Conservation (phyloP, 2,888 invertebrate genomes). For the Aplocera efformata region DNA sequence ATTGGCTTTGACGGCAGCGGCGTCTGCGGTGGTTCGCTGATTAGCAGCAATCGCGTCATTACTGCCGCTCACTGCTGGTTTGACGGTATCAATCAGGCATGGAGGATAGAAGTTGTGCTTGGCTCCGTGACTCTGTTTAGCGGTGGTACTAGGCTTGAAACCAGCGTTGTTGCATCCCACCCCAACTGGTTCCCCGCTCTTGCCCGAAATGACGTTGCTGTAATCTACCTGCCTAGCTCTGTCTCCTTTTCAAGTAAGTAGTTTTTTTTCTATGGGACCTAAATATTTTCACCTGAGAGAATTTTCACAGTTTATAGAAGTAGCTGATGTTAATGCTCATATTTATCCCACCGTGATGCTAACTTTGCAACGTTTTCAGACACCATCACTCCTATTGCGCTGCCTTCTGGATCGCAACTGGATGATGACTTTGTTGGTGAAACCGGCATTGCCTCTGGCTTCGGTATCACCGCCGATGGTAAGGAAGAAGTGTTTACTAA, state of each 20-base stretch:
- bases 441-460: slow-evolving; percentile 37
- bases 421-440: slow-evolving; percentile 31
- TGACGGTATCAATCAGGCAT: slow-evolving; percentile 47
- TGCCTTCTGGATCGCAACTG: slow-evolving; percentile 35
- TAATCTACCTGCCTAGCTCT: slow-evolving; percentile 33
- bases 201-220: slow-evolving; percentile 48
- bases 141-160: slow-evolving; percentile 45
- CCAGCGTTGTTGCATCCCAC: slow-evolving; percentile 40
- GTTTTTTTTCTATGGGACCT: background rate
- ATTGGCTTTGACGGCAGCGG: slow-evolving; percentile 22
- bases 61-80: slow-evolving; percentile 55
- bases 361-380: slow-evolving; percentile 17
- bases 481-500: background rate
- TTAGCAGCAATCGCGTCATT: slow-evolving; percentile 33
- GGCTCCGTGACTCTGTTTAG: slow-evolving; percentile 46
- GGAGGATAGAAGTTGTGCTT: slow-evolving; percentile 45
- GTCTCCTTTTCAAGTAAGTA: slow-evolving; percentile 36
- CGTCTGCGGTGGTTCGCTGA: slow-evolving; percentile 50
- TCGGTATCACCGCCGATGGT: slow-evolving; percentile 25
- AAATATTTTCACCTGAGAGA: no score
- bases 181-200: slow-evolving; percentile 40
- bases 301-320: no score
- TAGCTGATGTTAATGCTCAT: no score
- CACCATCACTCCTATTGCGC: slow-evolving; percentile 33
- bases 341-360: no score